These are phyloP conservation scores for Hyposmocoma kahamanoa DNA, from an alignment of 1,140 invertebrate genomes.

Conservation along the genomic window DNA sequence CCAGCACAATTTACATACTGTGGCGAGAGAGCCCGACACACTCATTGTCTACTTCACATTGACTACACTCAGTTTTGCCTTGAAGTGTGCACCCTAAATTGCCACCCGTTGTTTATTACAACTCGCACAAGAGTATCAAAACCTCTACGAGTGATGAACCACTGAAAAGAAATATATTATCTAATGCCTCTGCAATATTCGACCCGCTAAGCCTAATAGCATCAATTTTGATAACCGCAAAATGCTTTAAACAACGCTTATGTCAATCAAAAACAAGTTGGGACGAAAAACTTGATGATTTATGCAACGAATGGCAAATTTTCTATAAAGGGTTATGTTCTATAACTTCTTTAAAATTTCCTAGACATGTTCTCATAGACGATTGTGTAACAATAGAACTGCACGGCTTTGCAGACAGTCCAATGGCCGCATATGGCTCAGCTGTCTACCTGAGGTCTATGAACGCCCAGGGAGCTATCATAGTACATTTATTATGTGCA, in stretches of 20 bases:
- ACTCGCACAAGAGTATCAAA: background rate
- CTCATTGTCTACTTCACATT: background rate
- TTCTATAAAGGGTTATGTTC: background rate
- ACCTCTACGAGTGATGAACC: too few species aligned
- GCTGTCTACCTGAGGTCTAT: background rate
- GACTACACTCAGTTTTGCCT: background rate
- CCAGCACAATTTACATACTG: background rate
- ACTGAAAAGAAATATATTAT: conserved; percentile 1
- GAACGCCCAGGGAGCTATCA: background rate
- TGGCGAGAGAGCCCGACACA: background rate
- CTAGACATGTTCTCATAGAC: background rate
- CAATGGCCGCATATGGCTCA: background rate
- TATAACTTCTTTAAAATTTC: background rate
- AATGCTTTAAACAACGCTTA: background rate
- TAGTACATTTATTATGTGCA: background rate
- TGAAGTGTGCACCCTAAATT: background rate
- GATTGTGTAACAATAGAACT: background rate
- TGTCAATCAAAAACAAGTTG: background rate
- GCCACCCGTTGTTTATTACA: background rate
- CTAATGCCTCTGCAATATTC: background rate
- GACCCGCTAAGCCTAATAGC: background rate
- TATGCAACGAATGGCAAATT: background rate
- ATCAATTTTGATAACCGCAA: background rate
- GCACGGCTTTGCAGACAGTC: background rate
- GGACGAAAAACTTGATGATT: background rate